Percentiles rank a stretch among this genome's conserved stretches.
Conservation (phyloP, 1,140 invertebrate species). For the Pseudoatta argentina region DNA sequence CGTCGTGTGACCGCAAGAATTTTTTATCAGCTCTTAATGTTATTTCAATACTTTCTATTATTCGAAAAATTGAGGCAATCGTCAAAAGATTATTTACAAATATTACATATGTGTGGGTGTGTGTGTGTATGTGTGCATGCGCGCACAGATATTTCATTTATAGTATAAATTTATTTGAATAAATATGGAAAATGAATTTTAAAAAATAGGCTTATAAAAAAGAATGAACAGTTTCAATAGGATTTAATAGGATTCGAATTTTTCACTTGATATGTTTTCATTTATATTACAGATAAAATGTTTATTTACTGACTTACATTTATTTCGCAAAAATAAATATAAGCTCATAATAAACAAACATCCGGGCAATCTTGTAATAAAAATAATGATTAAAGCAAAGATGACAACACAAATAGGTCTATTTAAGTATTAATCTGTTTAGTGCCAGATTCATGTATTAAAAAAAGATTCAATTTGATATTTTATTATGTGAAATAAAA, state of each 20-base stretch:
- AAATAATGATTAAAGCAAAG: slow-evolving; percentile 20
- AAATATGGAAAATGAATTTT: neutral
- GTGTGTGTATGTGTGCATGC: neutral
- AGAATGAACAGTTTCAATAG: neutral
- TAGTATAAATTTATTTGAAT: neutral
- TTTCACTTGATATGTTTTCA: neutral
- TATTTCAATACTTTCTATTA: neutral
- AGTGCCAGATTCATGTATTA: neutral
- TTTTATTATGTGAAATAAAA: neutral
- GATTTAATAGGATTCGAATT: neutral
- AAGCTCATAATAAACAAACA: slow-evolving; percentile 20
- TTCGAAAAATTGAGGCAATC: neutral
- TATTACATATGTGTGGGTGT: too few species aligned
- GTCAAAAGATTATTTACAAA: neutral
- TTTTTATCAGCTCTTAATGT: slow-evolving; percentile 24
- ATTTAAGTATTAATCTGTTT: slow-evolving; percentile 7
- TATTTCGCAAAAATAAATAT: slow-evolving; percentile 19
- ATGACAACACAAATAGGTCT: neutral
- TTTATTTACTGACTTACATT: slow-evolving; percentile 15
- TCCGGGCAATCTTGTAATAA: neutral
- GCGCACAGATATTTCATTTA: neutral
- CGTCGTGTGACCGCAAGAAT: neutral
- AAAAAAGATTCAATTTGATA: neutral
- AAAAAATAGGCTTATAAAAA: neutral
- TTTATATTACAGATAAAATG: slow-evolving; percentile 36